Conservation (phyloP, 2,888 invertebrate genomes). For the Tetragonula carbonaria region DNA sequence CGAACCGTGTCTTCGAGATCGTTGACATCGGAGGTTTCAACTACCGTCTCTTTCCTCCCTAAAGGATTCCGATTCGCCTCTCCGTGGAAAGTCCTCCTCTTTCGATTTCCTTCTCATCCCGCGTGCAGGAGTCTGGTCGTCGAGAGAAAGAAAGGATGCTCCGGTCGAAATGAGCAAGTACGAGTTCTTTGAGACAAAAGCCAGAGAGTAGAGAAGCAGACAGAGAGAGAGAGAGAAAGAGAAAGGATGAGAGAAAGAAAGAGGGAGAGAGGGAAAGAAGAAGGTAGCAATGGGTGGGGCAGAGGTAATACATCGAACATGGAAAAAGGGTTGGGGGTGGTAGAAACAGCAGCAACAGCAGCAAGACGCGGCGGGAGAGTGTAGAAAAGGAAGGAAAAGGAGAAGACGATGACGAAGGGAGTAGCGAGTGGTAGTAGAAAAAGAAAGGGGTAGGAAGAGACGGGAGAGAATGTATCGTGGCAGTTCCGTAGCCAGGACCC, state of each 20-base stretch:
- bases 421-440: slow-evolving; percentile 23
- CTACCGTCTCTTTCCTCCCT: neutral
- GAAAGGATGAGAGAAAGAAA: slow-evolving; percentile 38
- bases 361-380: slow-evolving; percentile 54
- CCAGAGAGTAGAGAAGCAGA: slow-evolving; percentile 61
- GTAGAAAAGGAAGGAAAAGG: slow-evolving; percentile 56
- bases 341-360: slow-evolving; percentile 42
- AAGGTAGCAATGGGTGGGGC: slow-evolving; percentile 28
- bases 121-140: slow-evolving; percentile 53
- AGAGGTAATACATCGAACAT: slow-evolving; percentile 60
- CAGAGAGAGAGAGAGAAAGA: slow-evolving; percentile 42
- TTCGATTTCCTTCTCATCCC: slow-evolving; percentile 35
- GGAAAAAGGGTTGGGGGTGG: slow-evolving; percentile 43
- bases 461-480: slow-evolving; percentile 71
- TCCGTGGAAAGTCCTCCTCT: slow-evolving; percentile 43
- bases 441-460: slow-evolving; percentile 60
- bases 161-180: slow-evolving; percentile 80
- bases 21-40: slow-evolving; percentile 23
- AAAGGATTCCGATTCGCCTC: slow-evolving; percentile 18
- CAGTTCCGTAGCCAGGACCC: slow-evolving; percentile 66
- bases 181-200: slow-evolving; percentile 82
- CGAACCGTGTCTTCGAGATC: slow-evolving; percentile 11
- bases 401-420: slow-evolving; percentile 39
- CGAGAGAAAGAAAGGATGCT: slow-evolving; percentile 70
- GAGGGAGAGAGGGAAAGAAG: slow-evolving; percentile 12